These are phyloP conservation scores for Notarius quadriscutis DNA, from an alignment of 2,113 vertebrate genomes.

Conservation along the genomic window DNA sequence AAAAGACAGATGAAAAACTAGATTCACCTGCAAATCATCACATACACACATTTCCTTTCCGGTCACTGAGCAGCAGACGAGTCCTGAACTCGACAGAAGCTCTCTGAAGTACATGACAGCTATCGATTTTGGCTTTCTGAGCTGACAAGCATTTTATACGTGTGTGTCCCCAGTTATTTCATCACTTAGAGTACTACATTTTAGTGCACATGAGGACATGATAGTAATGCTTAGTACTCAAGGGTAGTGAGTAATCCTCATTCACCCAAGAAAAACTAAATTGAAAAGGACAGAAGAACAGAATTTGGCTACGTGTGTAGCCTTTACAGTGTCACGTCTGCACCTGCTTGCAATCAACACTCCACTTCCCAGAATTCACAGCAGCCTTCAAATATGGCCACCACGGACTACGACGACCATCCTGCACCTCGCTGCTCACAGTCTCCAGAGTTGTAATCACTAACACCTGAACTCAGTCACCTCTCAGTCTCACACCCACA, in stretches of 20 bases:
- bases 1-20: not conserved
- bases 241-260: not conserved
- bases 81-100: constrained; percentile 17
- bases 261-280: not conserved
- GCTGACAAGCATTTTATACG: not conserved
- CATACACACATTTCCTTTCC: not conserved
- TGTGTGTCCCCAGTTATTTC: not conserved
- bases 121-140: constrained; percentile 23
- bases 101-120: constrained; percentile 18
- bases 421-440: too few species aligned
- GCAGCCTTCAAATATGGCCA: too few species aligned
- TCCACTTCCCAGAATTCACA: too few species aligned
- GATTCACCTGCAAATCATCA: not conserved
- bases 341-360: too few species aligned
- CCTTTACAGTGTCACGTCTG: not conserved
- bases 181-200: not conserved
- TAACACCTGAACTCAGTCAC: too few species aligned
- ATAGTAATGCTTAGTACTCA: not conserved
- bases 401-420: too few species aligned
- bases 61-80: constrained; percentile 26
- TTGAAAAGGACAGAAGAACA: not conserved
- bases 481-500: too few species aligned
- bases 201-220: not conserved
- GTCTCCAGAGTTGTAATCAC: too few species aligned
- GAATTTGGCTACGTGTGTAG: too few species aligned